A percentile compares a stretch with the other conserved stretches of the same genome.
Conservation (phyloP, 2,888 invertebrate species). For the Hirtodrosophila duncani region DNA sequence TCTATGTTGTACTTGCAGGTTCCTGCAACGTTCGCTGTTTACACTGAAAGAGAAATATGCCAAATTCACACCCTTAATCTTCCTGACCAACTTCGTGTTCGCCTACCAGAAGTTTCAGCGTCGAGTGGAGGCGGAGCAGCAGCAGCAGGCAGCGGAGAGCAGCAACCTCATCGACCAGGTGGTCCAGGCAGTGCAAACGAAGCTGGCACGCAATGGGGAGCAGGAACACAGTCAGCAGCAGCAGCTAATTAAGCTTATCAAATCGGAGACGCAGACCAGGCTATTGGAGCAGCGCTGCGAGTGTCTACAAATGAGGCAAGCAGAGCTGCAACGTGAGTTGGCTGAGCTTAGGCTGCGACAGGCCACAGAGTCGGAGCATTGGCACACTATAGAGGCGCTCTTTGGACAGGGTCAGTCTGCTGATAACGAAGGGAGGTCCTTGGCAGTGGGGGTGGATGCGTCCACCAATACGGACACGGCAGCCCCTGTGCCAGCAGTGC, state of each 20-base stretch:
- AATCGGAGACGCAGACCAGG: conserved; percentile 74
- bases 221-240: too few relatives aligned
- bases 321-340: conserved; percentile 66
- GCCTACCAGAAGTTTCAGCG: conserved; percentile 66
- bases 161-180: conserved; percentile 28
- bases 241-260: conserved; percentile 70
- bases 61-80: conserved; percentile 77
- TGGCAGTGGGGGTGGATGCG: conserved; percentile 35
- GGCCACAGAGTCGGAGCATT: conserved; percentile 74
- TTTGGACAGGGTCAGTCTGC: conserved; percentile 41
- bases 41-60: conserved; percentile 75
- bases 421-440: neutral
- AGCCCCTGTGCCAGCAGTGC: conserved; percentile 51
- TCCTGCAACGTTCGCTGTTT: conserved; percentile 71
- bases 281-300: conserved; percentile 72
- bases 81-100: conserved; percentile 75
- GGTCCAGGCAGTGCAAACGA: conserved; percentile 26
- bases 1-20: conserved; percentile 42
- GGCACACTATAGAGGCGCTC: conserved; percentile 75
- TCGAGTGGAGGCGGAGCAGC: conserved; percentile 35
- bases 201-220: conserved; percentile 41
- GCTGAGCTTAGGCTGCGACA: conserved; percentile 61
- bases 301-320: conserved; percentile 53
- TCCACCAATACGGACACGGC: conserved; percentile 65
- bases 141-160: conserved; percentile 21